Base-by-base conservation (phyloP, 1,140 invertebrate genomes). In the Zaprionus davidi region DNA sequence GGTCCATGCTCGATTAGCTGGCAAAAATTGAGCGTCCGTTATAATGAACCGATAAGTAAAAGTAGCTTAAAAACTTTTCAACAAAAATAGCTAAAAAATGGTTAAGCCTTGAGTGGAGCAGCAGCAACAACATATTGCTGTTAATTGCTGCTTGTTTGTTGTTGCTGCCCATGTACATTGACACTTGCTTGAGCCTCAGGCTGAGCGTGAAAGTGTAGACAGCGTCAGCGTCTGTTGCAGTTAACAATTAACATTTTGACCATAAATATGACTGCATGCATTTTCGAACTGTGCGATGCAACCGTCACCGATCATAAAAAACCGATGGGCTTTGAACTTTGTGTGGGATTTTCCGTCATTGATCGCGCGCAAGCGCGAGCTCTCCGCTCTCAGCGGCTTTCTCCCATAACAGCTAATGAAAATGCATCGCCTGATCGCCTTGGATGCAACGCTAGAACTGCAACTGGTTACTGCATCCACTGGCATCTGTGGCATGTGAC, bases 1-100 rank as follows among this genome's bases (percentile, higher is more conserved):
- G 64, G 84, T 88, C 81, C 84, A 90, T 90, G 85, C 78, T 81
- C 85, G 85, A 88, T 88, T 88, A 82, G 82, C 69, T 82, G 69
- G 82, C 82, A 79, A 85, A 71, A 76, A 58, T 67, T 76, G 56
- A 56, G 55, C 71, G 81, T 74, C 72, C 81, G 84, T 80, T 88
- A 85, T 90, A 88, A 81, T 81, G 78, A 88, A 81, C 81, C 81
- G 85, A 90, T 88, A 88, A 88, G 84, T 88, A 88, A 88, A 88
- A 88, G 84, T 88, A 88, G 84, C 84, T 88, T 88, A 90, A 65
- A 44, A 78, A 75, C 76, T 90, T 90, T 88, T 90, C 78, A 88
- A 73, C 84, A 65, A 76, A 69, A 55, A 13, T 22, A 64, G 63
- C 57, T 41, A 75, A 74, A 71, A 46, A 70, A 51, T 67, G 49